Evolutionary conservation across 53 echinoderm and acorn worm species (phyloP), one percentile per base, ranked within the genome.

Genomic region (Holothuria scabra): DNA sequence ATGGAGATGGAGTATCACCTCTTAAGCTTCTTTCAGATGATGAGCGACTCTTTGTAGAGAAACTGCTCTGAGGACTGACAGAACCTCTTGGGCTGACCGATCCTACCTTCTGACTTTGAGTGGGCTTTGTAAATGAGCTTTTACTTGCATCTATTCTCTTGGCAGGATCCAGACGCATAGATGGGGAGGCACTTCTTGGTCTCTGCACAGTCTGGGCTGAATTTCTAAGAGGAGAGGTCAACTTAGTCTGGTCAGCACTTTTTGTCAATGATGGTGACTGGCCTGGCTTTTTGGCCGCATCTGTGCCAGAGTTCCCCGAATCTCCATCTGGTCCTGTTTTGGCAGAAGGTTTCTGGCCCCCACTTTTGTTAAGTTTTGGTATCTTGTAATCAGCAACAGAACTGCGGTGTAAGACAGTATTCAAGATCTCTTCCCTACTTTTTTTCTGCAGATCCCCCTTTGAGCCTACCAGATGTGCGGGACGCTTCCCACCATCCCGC

Each of bases 361-460:
- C 28, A 32, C 59, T 28, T 80, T 89, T 89, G 28, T 78, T 84
- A 19, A 89, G 49, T 60, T 85, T 89, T 81, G 89, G 89, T 49
- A 89, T 89, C 22, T 80, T 85, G 35, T 84, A 56, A 33, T 80
- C 79, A 59, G 80, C 60, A n/a, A 89, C 59, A 34, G 48, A 66
- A 12, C 31, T 63, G 59, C 67, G 85, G 7, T 85, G 67, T 20
- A 89, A 66, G 84, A 88, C 56, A 67, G 67, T 83, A 60, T 80
- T 62, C 28, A 80, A 35, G 24, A 80, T 80, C 10, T 61, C 37
- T 34, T 34, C 82, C 24, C 61, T 61, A 81, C 65, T 64, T 38
- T 61, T 61, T 65, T 76, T 85, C 23, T 69, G 84, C 22, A 65
- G 14, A 26, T 82, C 85, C 38, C 24, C 64, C 46, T 81, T 81